Evolutionary conservation across 2,797 vertebrate genomes (phyloP).

Genomic region (Sebastes elongatus): DNA sequence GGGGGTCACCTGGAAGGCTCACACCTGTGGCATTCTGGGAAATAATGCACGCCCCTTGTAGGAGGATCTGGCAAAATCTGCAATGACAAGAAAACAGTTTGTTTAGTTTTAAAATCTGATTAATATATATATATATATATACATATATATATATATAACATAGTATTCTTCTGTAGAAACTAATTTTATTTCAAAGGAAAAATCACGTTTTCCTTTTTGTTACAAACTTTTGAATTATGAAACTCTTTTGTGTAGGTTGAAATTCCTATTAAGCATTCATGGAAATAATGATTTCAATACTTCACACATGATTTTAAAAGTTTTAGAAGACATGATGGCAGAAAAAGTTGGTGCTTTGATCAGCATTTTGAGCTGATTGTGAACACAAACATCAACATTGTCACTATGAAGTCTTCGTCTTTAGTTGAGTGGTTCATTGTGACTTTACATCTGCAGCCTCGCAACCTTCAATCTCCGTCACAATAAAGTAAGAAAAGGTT

Average conservation of each 20-base stretch:
- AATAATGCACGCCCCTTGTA: background rate
- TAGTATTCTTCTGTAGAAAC: background rate
- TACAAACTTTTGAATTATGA: background rate
- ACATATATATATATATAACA: background rate
- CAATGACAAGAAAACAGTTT: conserved; percentile 9
- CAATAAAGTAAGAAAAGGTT: too few species aligned
- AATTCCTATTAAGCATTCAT: background rate
- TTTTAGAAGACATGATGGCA: background rate
- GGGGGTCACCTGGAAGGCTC: conserved; percentile 1
- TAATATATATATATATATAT: too few species aligned
- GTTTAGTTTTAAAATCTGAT: background rate
- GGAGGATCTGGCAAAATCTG: conserved; percentile 13
- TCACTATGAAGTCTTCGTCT: too few species aligned
- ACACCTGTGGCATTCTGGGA: conserved; percentile 11
- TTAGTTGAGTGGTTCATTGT: too few species aligned
- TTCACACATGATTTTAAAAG: background rate
- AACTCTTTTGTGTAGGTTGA: background rate
- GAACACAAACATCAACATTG: too few species aligned
- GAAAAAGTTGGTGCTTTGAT: background rate
- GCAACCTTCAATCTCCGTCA: too few species aligned
- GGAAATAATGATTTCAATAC: background rate
- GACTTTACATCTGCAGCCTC: too few species aligned
- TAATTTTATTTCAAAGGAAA: too few species aligned
- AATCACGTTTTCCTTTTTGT: background rate
- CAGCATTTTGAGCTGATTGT: background rate